These are phyloP conservation scores for Neolamprologus tretocephalus DNA, from an alignment of 2,113 vertebrate genomes.

Conservation along the genomic window DNA sequence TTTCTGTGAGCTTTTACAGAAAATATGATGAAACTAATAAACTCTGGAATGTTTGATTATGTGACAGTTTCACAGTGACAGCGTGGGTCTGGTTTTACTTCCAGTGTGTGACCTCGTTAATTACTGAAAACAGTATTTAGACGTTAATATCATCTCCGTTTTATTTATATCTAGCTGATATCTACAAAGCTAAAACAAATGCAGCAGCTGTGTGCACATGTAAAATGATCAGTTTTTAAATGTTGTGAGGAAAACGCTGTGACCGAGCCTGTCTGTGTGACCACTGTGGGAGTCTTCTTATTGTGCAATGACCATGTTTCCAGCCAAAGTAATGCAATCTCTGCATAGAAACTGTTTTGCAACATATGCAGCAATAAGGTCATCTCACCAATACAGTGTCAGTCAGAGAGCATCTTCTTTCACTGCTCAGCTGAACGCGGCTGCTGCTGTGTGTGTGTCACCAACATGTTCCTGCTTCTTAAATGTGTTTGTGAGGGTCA, in stretches of 20 bases:
- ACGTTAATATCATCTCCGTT: not conserved
- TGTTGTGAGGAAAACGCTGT: not conserved
- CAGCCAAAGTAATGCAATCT: not conserved
- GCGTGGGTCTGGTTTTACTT: not conserved
- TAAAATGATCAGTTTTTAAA: not conserved
- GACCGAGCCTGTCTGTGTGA: not conserved
- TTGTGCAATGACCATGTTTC: not conserved
- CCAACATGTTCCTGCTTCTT: not conserved
- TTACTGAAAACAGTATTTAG: not conserved
- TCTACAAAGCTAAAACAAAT: not conserved
- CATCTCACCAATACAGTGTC: not conserved
- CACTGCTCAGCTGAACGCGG: not conserved
- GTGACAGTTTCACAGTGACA: not conserved
- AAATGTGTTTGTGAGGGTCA: not conserved
- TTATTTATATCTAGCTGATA: not conserved
- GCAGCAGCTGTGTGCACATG: not conserved
- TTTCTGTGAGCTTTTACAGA: not conserved
- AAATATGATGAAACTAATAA: not conserved
- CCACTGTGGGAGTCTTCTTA: not conserved
- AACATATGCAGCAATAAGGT: not conserved
- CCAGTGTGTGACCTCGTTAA: not conserved
- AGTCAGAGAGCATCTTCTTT: not conserved
- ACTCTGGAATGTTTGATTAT: not conserved
- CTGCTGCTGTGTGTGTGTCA: not conserved
- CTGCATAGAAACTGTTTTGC: not conserved